These are phyloP conservation scores for Phyllostomus discolor DNA, from an alignment of 2,113 vertebrate species.

Conservation along the genomic window DNA sequence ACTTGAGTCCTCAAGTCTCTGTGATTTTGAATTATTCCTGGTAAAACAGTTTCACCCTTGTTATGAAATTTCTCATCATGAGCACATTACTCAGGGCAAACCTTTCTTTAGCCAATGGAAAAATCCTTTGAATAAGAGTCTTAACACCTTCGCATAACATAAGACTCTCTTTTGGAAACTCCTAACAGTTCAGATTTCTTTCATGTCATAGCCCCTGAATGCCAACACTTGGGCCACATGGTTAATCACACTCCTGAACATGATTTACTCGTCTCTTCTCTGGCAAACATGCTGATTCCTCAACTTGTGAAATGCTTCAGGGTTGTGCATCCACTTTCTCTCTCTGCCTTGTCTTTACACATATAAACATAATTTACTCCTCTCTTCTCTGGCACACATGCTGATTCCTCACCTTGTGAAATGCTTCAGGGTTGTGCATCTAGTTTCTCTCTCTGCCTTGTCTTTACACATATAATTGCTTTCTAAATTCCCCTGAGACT, in stretches of 20 bases:
- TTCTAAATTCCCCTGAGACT: neutral
- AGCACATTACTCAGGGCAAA: conserved; percentile 20
- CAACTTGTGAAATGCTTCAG: neutral
- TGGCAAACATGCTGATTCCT: neutral
- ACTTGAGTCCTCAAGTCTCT: neutral
- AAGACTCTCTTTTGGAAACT: conserved; percentile 41
- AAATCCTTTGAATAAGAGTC: conserved; percentile 33
- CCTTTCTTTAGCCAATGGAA: conserved; percentile 55
- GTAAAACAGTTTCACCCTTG: conserved; percentile 43
- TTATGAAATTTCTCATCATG: conserved; percentile 56
- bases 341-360: neutral
- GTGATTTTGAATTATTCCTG: conserved; percentile 14
- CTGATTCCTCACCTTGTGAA: neutral
- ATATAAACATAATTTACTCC: neutral
- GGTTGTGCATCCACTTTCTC: neutral
- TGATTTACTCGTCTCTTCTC: neutral
- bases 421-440: neutral
- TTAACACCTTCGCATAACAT: conserved; percentile 60
- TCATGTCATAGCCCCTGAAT: neutral
- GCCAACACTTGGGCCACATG: neutral
- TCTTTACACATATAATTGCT: neutral
- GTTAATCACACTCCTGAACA: neutral
- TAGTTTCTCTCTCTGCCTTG: neutral
- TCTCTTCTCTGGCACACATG: neutral
- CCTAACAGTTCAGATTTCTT: neutral